Evolutionary conservation across 2,888 invertebrate genomes (phyloP).

Genomic region (Miltochrista miniata): DNA sequence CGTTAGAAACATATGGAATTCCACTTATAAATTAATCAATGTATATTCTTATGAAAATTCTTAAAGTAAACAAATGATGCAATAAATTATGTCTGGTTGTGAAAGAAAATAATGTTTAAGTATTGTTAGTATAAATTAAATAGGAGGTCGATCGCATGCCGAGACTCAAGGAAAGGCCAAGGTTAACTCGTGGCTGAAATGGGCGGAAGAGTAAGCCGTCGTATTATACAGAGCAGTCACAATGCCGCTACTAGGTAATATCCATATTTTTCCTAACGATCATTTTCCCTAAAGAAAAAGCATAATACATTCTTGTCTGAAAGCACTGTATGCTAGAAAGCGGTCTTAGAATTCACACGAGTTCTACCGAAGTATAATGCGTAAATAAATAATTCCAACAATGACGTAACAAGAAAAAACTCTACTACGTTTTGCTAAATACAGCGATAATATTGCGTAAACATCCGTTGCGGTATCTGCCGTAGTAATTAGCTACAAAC

Average conservation of each 20-base stretch:
- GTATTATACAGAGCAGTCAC: conserved; percentile 23
- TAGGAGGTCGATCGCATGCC: conserved; percentile 38
- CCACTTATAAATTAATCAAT: conserved; percentile 2
- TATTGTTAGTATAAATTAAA: conserved; percentile 25
- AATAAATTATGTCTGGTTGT: conserved; percentile 23
- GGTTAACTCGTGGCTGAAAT: conserved; percentile 43
- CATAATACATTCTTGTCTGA: neutral
- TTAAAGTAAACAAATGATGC: conserved; percentile 24
- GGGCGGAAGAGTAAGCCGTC: conserved; percentile 34
- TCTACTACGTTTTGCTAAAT: neutral
- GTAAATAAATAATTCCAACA: neutral
- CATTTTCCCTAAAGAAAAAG: neutral
- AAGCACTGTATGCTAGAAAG: neutral
- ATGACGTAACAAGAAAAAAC: neutral
- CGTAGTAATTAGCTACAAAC: neutral
- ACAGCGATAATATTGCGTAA: neutral
- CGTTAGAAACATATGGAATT: neutral
- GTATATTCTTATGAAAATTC: conserved; percentile 25
- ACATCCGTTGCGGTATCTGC: neutral
- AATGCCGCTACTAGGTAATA: conserved; percentile 13
- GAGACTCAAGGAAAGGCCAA: conserved; percentile 53
- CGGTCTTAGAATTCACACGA: conserved; percentile 1
- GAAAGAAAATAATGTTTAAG: conserved; percentile 28
- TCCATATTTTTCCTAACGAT: neutral
- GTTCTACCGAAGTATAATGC: conserved; percentile 1